Conservation (phyloP, 1,140 invertebrate species). For the Harpegnathos saltator region DNA sequence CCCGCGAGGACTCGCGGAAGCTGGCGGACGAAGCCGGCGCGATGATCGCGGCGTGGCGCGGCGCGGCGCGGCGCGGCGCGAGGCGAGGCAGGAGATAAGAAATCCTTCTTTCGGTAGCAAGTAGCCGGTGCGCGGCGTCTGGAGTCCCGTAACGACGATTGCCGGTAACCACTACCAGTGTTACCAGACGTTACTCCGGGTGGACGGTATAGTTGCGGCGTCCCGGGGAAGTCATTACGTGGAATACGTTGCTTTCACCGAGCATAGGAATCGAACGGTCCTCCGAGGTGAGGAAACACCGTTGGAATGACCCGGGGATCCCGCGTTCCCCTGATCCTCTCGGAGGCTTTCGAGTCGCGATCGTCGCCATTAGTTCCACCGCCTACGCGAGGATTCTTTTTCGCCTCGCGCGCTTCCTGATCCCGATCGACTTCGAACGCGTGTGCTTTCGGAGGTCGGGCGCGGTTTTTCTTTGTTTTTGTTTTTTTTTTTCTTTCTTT, state of each 20-base stretch:
- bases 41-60: constrained; percentile 64
- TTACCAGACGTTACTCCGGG: constrained; percentile 74
- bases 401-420: constrained; percentile 9
- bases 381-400: constrained; percentile 33
- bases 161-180: constrained; percentile 74
- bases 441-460: not conserved
- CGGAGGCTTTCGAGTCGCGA: constrained; percentile 65
- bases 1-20: constrained; percentile 31
- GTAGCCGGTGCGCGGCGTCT: constrained; percentile 71
- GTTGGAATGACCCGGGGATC: constrained; percentile 78
- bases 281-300: constrained; percentile 75
- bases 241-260: constrained; percentile 75
- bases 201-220: constrained; percentile 69
- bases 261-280: constrained; percentile 76
- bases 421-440: constrained; percentile 7
- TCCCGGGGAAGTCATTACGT: constrained; percentile 71
- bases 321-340: constrained; percentile 52
- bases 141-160: constrained; percentile 80
- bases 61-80: not conserved
- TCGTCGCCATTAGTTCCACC: constrained; percentile 65
- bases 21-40: constrained; percentile 8
- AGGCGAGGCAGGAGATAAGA: constrained; percentile 34
- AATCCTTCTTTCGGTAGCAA: constrained; percentile 67
- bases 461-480: too few species aligned
- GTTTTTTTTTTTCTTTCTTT: too few species aligned